Percentiles rank a stretch among this genome's conserved stretches.
phyloP scores from a whole-genome alignment of 2,888 invertebrate genomes.

The Ischnura elegans region DNA sequence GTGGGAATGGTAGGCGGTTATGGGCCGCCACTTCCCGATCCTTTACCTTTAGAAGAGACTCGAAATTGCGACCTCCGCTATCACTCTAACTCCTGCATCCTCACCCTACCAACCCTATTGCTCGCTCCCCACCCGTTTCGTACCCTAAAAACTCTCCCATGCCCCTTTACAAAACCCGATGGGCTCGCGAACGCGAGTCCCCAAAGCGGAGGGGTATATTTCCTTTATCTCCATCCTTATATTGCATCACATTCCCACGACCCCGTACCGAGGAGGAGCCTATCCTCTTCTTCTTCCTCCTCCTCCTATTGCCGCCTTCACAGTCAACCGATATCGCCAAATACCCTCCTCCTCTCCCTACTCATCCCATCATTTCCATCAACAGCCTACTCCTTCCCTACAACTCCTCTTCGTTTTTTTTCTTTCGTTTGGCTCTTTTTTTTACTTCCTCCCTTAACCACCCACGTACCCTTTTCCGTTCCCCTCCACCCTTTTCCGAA shows the following conservation, averaged over 20 bases:
- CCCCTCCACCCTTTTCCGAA: not conserved
- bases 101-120: not conserved
- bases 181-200: not conserved
- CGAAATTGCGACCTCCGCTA: slow-evolving; percentile 61
- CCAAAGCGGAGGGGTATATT: not conserved
- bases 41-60: slow-evolving; percentile 38
- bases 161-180: not conserved
- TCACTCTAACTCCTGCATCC: slow-evolving; percentile 42
- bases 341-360: no score
- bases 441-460: not conserved
- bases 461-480: not conserved
- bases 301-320: not conserved
- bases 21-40: slow-evolving; percentile 46
- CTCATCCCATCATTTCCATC: not conserved
- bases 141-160: not conserved
- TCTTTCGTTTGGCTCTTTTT: not conserved
- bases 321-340: not conserved
- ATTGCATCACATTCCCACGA: slow-evolving; percentile 41
- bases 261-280: not conserved
- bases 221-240: slow-evolving; percentile 59
- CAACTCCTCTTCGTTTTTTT: not conserved
- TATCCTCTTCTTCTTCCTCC: not conserved
- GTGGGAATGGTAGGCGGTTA: slow-evolving; percentile 27
- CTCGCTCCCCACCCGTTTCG: not conserved
- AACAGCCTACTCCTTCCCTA: not conserved